Conservation (phyloP, 2,113 vertebrate genomes). For the Tylochromis polylepis region DNA sequence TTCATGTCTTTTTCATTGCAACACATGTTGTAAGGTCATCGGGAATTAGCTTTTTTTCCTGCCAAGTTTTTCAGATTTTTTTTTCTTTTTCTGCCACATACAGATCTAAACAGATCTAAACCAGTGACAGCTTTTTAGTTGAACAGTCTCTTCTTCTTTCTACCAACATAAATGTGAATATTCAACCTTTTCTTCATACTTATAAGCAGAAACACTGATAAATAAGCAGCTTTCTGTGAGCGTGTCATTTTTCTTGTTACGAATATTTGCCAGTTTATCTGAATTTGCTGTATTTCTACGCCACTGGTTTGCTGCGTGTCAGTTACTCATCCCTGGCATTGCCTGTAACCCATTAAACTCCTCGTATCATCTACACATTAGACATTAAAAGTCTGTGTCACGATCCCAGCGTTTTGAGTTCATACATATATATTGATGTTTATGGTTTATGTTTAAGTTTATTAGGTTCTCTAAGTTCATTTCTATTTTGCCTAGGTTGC, state of each 20-base stretch:
- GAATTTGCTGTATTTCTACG: not conserved
- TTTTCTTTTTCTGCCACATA: not conserved
- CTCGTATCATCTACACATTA: not conserved
- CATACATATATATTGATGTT: too few relatives aligned
- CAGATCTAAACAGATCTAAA: not conserved
- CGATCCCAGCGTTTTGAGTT: too few relatives aligned
- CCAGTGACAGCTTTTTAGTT: not conserved
- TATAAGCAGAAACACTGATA: not conserved
- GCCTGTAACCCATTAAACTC: not conserved
- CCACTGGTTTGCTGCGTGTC: not conserved
- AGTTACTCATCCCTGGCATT: not conserved
- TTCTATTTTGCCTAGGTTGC: too few relatives aligned
- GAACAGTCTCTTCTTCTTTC: not conserved
- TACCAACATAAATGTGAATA: not conserved
- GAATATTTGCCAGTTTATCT: not conserved
- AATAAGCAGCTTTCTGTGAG: not conserved
- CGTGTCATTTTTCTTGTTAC: not conserved
- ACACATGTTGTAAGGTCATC: constrained; percentile 8
- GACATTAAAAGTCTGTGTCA: not conserved
- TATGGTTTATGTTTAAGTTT: too few relatives aligned
- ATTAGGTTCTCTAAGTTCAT: too few relatives aligned
- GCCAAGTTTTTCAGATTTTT: not conserved
- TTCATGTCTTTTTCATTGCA: not conserved
- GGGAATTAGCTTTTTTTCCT: not conserved
- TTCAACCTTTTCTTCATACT: not conserved